Evolutionary conservation across 2,888 invertebrate genomes (phyloP).

Genomic region (Ophioninae sp.): DNA sequence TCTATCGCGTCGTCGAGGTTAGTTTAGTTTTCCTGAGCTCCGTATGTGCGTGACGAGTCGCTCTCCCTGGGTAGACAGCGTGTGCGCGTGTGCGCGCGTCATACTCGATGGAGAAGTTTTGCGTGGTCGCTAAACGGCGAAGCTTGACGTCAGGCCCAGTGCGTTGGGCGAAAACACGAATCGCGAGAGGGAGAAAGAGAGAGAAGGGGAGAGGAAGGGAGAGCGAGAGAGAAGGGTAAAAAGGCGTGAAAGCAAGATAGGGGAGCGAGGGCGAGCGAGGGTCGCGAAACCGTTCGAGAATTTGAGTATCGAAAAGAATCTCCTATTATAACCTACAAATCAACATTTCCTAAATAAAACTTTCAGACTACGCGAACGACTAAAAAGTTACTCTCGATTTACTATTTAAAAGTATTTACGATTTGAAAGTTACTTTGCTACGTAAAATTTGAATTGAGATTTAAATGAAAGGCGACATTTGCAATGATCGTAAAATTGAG

Average conservation of each 20-base stretch:
- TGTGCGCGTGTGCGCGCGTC: background rate
- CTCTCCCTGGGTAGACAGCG: background rate
- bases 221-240: background rate
- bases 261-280: slow-evolving; percentile 25
- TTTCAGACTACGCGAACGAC: too few relatives aligned
- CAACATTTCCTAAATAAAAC: too few relatives aligned
- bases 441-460: too few relatives aligned
- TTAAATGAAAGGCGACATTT: too few relatives aligned
- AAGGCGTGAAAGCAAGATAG: background rate
- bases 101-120: slow-evolving; percentile 41
- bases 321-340: too few relatives aligned
- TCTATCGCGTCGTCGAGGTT: slow-evolving; percentile 31
- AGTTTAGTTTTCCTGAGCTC: slow-evolving; percentile 43
- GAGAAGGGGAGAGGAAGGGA: background rate
- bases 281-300: slow-evolving; percentile 54
- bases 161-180: slow-evolving; percentile 26
- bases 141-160: slow-evolving; percentile 47
- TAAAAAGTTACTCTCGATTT: too few relatives aligned
- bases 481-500: too few relatives aligned
- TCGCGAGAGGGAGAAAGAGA: slow-evolving; percentile 18
- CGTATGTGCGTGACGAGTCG: slow-evolving; percentile 4
- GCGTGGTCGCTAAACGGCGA: slow-evolving; percentile 18
- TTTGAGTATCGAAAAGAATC: slow-evolving; percentile 11
- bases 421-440: too few relatives aligned
- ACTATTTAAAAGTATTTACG: too few relatives aligned